Evolutionary conservation across 2,113 vertebrate genomes (phyloP).

Genomic region (rat (Rattus norvegicus)): GRCr8 NC_086024.1:9717501-9718000

Average conservation of each 20-base stretch:
- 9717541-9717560: no score
- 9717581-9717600: accelerated
- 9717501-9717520: not conserved
- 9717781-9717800: not conserved
- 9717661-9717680: not conserved
- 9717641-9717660: not conserved
- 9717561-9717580: no score
- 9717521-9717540: not conserved
- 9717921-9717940: not conserved
- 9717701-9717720: not conserved
- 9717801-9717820: not conserved
- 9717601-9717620: not conserved
- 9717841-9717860: not conserved
- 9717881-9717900: not conserved
- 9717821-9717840: not conserved
- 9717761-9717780: not conserved
- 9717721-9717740: not conserved
- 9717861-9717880: not conserved
- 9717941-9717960: not conserved
- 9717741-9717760: no score
- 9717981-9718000: not conserved
- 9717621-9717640: not conserved
- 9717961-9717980: not conserved
- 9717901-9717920: not conserved
- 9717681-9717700: accelerated